Evolutionary conservation across 2,113 vertebrate genomes (phyloP).

Genomic region (Coptodon bakossiorum): DNA sequence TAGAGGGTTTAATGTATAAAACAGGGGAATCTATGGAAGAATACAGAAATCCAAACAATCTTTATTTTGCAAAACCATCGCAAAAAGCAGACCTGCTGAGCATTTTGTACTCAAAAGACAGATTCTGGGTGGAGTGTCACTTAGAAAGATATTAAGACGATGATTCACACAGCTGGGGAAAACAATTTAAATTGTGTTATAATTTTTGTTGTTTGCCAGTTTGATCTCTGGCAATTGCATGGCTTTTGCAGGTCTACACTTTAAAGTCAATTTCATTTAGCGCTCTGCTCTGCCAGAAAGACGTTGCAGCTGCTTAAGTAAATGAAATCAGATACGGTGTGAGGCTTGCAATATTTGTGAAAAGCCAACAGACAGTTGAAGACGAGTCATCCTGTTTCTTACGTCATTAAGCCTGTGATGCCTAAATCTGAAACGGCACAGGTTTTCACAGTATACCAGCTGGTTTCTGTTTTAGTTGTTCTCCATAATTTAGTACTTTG

Average conservation of each 20-base stretch:
- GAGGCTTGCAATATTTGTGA: neutral
- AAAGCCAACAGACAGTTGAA: neutral
- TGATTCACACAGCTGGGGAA: neutral
- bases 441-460: neutral
- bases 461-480: neutral
- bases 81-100: neutral
- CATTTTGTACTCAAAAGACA: neutral
- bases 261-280: neutral
- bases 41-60: neutral
- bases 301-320: neutral
- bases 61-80: neutral
- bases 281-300: neutral
- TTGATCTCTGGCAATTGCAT: neutral
- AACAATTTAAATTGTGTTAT: neutral
- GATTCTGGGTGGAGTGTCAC: neutral
- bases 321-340: neutral
- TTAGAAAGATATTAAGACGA: neutral
- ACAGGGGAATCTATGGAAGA: neutral
- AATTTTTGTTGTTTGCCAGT: slow-evolving; percentile 9
- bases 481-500: neutral
- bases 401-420: neutral
- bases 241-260: neutral
- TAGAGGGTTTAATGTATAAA: neutral
- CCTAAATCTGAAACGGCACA: neutral
- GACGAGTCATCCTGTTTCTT: neutral